Evolutionary conservation across 2,113 vertebrate species (phyloP), one percentile per base, ranked within the genome.

Genomic region (Bubo bubo): DNA sequence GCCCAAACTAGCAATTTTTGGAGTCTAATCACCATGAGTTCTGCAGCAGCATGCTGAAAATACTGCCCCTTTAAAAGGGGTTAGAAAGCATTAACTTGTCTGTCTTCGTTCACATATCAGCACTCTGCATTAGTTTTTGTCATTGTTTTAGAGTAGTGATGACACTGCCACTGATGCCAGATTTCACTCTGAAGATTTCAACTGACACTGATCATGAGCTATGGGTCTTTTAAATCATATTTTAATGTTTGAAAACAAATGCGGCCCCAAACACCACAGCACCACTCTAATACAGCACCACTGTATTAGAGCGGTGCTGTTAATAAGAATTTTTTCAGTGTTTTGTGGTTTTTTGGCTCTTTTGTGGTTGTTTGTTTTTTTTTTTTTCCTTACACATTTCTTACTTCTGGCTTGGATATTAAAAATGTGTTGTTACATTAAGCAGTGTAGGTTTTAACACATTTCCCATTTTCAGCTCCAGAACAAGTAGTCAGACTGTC

Each of bases 91-190:
- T 63, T 76, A 60, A 43, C 35, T 12, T 55, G 8, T 45, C 43
- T 50, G 18, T 45, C 41, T 76, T 66, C 1, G 0, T 63, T 71
- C 5, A 10, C 2, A 0, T 30, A 7, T 49, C 64, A 34, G 17
- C 62, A 34, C 14, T n/a, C 12, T 5, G 3, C 2, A 0, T 37
- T 34, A 28, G 14, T 18, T 84, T 82, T 79, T 89, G 52, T 85
- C 60, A 8, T 52, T 68, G 27, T 55, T 88, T 43, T 66, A 45
- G 28, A 35, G 37, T 32, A 81, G 53, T 37, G 0, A 0, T n/a
- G 14, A 58, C 16, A 5, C 14, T 81, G 55, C 17, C 19, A 18
- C 28, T 52, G 23, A 34, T 73, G 23, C 4, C 28, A 49, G 1
- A n/a, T 84, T 49, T 92, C 56, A 34, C 30, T 64, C 8, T 41